Base-by-base conservation (phyloP, 2,888 invertebrate species). In the Limnephilus rhombicus region DNA sequence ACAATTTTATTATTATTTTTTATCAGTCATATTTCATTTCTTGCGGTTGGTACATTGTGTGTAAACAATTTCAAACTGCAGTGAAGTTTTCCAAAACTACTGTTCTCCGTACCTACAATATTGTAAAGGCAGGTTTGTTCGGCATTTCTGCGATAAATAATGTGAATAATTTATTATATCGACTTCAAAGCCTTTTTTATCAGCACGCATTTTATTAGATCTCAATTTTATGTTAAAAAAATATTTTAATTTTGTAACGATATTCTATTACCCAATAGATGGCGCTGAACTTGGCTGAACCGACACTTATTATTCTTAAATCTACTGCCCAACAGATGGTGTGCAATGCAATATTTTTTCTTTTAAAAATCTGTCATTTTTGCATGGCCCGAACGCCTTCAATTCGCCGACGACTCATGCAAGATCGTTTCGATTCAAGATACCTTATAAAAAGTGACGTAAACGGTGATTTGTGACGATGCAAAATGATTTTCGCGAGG, bases 21-120 rank as follows among this genome's bases (percentile, higher is more conserved):
- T 89, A 89, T 89, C 89, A 41, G 81, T n/a, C n/a, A 29, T 81
- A n/a, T 82, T 45, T 41, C 85, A 45, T 68, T 86, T 45, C 41
- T 80, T 80, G 18, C 34, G 68, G 18, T 15, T 80, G 85, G 87
- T 68, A 88, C 13, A 68, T 31, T 49, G 3, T 86, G 68, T 53
- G 53, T 88, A 88, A 88, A 88, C 88, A 88, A 34, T 88, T 88
- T 86, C 29, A 41, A 86, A 86, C 29, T 68, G 68, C 24, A 68
- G 24, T 68, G 68, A 68, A 68, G 68, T 68, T 68, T 68, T 68
- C 68, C 24, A 68, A n/a, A 68, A 68, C 24, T 24, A 68, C 24
- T 24, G 7, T 15, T 68, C 4, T 53, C 15, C 15, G 18, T 4
- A 4, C 13, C 15, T 24, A 53, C 53, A 18, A 53, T 18, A 5